These are phyloP conservation scores for Amphiprion clarkii DNA, from an alignment of 2,797 vertebrate species.

Conservation along the genomic window DNA sequence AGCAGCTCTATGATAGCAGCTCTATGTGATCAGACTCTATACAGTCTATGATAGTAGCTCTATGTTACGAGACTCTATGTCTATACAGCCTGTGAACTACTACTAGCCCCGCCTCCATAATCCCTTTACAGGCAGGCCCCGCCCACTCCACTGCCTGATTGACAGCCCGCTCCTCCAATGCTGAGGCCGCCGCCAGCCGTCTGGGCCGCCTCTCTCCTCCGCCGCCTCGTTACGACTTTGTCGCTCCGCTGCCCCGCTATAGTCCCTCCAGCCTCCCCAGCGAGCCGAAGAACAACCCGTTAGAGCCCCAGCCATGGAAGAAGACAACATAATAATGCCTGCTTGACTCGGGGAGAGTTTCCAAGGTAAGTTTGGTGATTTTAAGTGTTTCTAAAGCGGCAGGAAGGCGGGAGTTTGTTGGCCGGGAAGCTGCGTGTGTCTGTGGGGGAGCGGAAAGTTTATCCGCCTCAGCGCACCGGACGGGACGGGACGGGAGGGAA, in stretches of 20 bases:
- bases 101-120: conserved; percentile 54
- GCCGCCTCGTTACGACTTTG: conserved; percentile 43
- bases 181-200: neutral
- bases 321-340: conserved; percentile 77
- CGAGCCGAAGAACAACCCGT: conserved; percentile 55
- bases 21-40: no score
- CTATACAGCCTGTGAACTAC: no score
- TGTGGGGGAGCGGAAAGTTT: conserved; percentile 60
- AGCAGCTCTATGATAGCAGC: no score
- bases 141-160: conserved; percentile 49
- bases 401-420: conserved; percentile 14
- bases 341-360: conserved; percentile 68
- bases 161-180: conserved; percentile 63
- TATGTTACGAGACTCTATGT: no score
- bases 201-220: conserved; percentile 31
- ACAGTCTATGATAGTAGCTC: no score
- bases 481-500: conserved; percentile 49
- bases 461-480: conserved; percentile 53
- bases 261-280: conserved; percentile 47
- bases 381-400: neutral
- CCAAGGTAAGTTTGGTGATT: conserved; percentile 70
- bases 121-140: conserved; percentile 59
- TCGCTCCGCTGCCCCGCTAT: conserved; percentile 49
- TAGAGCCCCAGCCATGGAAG: conserved; percentile 74
- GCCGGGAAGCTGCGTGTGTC: conserved; percentile 17